A percentile compares a stretch with the other conserved stretches of the same genome.
Conservation (phyloP, 2,797 vertebrate species). For the Mormyrus hasselquistii region DNA sequence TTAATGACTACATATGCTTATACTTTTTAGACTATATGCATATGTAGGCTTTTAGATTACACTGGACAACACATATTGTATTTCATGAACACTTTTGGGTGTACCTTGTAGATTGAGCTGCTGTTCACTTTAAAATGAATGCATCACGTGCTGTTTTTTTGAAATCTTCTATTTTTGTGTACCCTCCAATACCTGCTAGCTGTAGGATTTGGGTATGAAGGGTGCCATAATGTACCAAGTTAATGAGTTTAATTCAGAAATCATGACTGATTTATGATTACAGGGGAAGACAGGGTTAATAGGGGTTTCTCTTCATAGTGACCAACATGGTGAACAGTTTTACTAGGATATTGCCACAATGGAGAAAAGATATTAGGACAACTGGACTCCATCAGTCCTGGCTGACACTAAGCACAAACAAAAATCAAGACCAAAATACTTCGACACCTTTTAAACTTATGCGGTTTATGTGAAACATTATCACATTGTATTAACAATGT, state of each 20-base stretch:
- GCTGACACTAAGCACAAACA: slow-evolving; percentile 9
- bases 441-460: neutral
- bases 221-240: neutral
- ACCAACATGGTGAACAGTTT: neutral
- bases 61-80: neutral
- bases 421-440: slow-evolving; percentile 17
- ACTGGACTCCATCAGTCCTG: neutral
- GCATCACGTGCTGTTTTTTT: neutral
- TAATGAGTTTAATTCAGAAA: neutral
- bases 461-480: neutral
- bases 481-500: neutral
- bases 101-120: neutral
- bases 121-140: neutral
- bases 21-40: neutral
- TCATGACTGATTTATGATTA: neutral
- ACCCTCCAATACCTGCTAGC: neutral
- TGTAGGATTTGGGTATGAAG: neutral
- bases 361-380: neutral
- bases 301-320: neutral
- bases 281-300: neutral
- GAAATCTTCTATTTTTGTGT: neutral
- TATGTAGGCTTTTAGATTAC: neutral
- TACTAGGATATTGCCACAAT: neutral
- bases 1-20: neutral
- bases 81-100: neutral